Evolutionary conservation across 2,888 invertebrate species (phyloP), one percentile per base, ranked within the genome.

Genomic region (Coecobrya sp.): DNA sequence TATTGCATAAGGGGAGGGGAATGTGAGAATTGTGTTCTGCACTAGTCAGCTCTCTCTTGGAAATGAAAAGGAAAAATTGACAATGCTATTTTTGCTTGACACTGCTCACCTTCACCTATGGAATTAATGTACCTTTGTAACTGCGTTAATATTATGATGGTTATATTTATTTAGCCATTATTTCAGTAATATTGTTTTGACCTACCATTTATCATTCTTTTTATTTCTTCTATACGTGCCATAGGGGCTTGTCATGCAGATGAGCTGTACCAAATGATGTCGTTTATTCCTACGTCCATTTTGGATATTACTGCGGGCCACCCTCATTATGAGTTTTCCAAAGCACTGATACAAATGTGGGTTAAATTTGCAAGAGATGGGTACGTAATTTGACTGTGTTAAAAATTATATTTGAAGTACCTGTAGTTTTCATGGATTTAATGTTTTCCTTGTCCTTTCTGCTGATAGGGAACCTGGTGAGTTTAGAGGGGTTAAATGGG

Each of bases 311-410:
- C 55, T 1, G 19, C 25, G 0, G 79, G 84, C 27, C 90, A 92
- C 22, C 55, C 7, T 16, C 91, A 94, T 49, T 94, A 93, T 68
- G 85, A 87, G 55, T 92, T 93, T 85, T 94, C 94, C 30, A 92
- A 87, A 30, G n/a, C 68, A 16, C 13, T 94, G 11, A 85, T 93
- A 13, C 79, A 91, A 55, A 0, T 86, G 0, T 92, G 91, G 89
- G 55, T 88, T n/a, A 49, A 76, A 13, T 94, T 94, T 79, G 94
- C 93, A 0, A 52, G 22, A 25, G 19, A 86, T 36, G 92, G 92
- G 92, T 93, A 90, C 87, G 76, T n/a, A 22, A 30, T 7, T 4
- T 19, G 3, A 25, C 19, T 4, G 13, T 65, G 7, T 42, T 42
- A 42, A 10, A 5, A 10, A 5, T 55, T 55, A 16, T 55, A 16